Percentiles rank a stretch among this genome's conserved stretches.
Evolutionary conservation across 2,797 vertebrate genomes (phyloP).

Genomic region (Aldrovandia affinis): DNA sequence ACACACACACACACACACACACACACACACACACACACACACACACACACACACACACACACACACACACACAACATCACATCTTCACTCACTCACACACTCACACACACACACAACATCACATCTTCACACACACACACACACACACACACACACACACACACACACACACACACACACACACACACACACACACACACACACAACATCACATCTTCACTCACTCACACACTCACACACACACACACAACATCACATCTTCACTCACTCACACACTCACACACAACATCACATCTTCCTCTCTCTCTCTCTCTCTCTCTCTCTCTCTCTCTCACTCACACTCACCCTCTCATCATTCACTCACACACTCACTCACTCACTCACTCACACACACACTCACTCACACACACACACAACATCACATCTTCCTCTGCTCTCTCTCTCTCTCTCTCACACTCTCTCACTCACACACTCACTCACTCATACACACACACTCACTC

Average conservation of each 20-base stretch:
- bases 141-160: conserved; percentile 14
- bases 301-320: conserved; percentile 15
- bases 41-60: conserved; percentile 8
- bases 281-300: neutral
- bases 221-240: neutral
- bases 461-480: conserved; percentile 12
- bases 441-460: neutral
- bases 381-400: neutral
- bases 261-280: no score
- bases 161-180: neutral
- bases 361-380: neutral
- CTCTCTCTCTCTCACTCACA: neutral
- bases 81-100: neutral
- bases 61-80: conserved; percentile 5
- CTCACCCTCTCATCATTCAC: conserved; percentile 8
- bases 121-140: no score
- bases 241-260: no score
- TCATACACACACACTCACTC: neutral
- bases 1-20: conserved; percentile 13
- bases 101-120: neutral
- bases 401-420: neutral
- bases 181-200: conserved; percentile 10
- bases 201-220: conserved; percentile 15
- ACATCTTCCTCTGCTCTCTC: conserved; percentile 2
- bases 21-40: neutral